A percentile compares a stretch with the other conserved stretches of the same genome.
Evolutionary conservation across 2,113 vertebrate genomes (phyloP).

Genomic region (Morone saxatilis): DNA sequence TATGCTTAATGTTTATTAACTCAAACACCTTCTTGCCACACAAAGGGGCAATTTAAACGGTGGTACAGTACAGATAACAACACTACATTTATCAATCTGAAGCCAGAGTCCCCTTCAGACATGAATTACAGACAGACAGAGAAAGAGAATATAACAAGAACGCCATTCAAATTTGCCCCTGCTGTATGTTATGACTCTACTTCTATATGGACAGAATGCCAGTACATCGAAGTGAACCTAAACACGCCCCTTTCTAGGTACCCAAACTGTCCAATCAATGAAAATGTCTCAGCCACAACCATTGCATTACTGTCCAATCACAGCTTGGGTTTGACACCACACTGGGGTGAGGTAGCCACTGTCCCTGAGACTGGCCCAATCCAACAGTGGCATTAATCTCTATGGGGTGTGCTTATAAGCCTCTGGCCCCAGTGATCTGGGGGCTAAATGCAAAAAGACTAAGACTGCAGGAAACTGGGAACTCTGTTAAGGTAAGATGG

Average conservation of each 20-base stretch:
- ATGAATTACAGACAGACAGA: background rate
- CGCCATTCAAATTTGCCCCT: background rate
- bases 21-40: background rate
- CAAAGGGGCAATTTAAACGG: background rate
- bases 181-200: background rate
- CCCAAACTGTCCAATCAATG: slow-evolving; percentile 36
- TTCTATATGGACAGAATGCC: background rate
- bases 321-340: background rate
- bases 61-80: too few relatives aligned
- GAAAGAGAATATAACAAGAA: background rate
- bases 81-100: background rate
- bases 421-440: background rate
- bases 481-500: slow-evolving; percentile 18
- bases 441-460: background rate
- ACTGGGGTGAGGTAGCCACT: background rate
- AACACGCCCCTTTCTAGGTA: background rate
- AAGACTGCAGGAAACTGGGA: background rate
- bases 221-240: background rate
- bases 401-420: slow-evolving; percentile 10
- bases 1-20: too few relatives aligned
- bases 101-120: background rate
- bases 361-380: slow-evolving; percentile 19
- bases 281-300: background rate
- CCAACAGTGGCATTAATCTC: background rate
- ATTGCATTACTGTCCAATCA: slow-evolving; percentile 38